phyloP scores from a whole-genome alignment of 2,113 vertebrate species.

The Empidonax traillii region DNA sequence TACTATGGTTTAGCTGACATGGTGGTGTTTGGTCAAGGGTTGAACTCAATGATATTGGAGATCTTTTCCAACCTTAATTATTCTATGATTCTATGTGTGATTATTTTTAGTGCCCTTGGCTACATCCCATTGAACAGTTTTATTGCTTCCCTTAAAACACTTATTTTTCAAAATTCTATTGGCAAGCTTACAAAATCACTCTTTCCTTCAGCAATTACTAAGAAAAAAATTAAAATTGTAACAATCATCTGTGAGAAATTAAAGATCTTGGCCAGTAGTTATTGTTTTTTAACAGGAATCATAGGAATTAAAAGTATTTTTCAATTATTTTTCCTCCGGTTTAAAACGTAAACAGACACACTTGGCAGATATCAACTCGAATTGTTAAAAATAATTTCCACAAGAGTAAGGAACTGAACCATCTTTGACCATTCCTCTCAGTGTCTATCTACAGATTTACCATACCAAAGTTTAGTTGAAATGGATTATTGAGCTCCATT shows the following conservation, averaged over 20 bases:
- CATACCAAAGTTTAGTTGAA: not conserved
- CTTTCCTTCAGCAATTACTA: not conserved
- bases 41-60: not conserved
- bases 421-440: not conserved
- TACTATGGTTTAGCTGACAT: not conserved
- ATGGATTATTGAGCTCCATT: not conserved
- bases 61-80: not conserved
- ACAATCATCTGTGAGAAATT: not conserved
- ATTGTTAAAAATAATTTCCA: not conserved
- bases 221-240: not conserved
- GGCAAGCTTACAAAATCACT: not conserved
- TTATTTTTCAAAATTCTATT: not conserved
- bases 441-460: not conserved
- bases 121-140: not conserved
- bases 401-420: not conserved
- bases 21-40: not conserved
- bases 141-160: not conserved
- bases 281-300: not conserved
- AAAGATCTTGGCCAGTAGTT: not conserved
- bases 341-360: not conserved
- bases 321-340: not conserved
- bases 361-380: not conserved
- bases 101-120: not conserved
- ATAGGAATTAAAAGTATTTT: not conserved
- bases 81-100: not conserved